phyloP scores from a whole-genome alignment of 2,888 invertebrate genomes.

The Aporophyla lueneburgensis region DNA sequence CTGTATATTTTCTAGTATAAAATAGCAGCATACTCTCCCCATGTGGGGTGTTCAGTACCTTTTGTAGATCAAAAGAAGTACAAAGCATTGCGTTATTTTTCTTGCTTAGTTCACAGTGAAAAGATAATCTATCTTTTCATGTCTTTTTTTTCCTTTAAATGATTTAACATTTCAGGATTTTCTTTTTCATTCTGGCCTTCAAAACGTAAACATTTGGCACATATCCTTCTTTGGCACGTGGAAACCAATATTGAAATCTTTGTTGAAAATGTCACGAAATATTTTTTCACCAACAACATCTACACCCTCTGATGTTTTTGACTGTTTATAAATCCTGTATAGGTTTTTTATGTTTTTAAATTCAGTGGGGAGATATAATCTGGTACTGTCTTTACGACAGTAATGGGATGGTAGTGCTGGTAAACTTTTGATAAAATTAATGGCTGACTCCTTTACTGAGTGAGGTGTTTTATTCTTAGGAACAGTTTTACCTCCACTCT shows the following conservation, averaged over 20 bases:
- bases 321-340: constrained; percentile 13
- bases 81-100: constrained; percentile 29
- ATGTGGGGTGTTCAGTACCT: too few species aligned
- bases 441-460: constrained; percentile 19
- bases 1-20: constrained; percentile 22
- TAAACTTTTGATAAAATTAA: constrained; percentile 41
- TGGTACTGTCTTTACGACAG: constrained; percentile 43
- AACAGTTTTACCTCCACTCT: too few species aligned
- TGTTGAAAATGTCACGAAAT: constrained; percentile 2
- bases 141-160: constrained; percentile 56
- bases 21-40: constrained; percentile 17
- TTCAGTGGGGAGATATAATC: constrained; percentile 41
- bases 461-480: background rate
- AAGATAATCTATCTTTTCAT: constrained; percentile 48
- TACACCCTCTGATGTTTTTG: background rate
- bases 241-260: constrained; percentile 41
- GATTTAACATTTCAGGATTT: constrained; percentile 31
- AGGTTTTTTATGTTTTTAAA: constrained; percentile 9
- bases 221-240: constrained; percentile 49
- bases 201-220: constrained; percentile 40
- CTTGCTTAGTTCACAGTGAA: constrained; percentile 47
- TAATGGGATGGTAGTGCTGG: constrained; percentile 45
- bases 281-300: constrained; percentile 11
- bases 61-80: too few species aligned
- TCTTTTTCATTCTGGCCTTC: constrained; percentile 32